Conservation (phyloP, 2,888 invertebrate genomes). For the Eristalinus sepulchralis region DNA sequence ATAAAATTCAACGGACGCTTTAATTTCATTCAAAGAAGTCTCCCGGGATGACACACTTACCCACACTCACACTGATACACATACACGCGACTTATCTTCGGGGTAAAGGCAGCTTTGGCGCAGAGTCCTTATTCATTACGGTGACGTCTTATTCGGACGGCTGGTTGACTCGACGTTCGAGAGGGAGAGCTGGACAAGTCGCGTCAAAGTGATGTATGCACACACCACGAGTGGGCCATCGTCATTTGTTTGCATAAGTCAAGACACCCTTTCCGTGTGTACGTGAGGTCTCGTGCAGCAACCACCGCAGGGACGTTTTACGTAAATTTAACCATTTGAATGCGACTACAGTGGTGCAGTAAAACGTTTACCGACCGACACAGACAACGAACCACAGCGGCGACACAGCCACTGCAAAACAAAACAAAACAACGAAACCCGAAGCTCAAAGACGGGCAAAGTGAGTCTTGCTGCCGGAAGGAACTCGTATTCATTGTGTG, state of each 20-base stretch:
- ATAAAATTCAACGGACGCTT: slow-evolving; percentile 50
- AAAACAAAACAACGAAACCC: not conserved
- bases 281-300: slow-evolving; percentile 13
- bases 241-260: slow-evolving; percentile 67
- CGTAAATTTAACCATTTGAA: slow-evolving; percentile 60
- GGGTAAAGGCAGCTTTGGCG: slow-evolving; percentile 52
- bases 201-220: slow-evolving; percentile 57
- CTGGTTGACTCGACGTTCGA: slow-evolving; percentile 65
- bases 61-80: slow-evolving; percentile 32
- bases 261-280: slow-evolving; percentile 46
- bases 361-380: slow-evolving; percentile 68
- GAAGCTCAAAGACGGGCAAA: slow-evolving; percentile 33
- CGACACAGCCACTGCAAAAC: not conserved
- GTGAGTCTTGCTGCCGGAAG: slow-evolving; percentile 51
- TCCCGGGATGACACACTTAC: slow-evolving; percentile 21
- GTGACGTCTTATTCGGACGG: slow-evolving; percentile 55
- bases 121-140: slow-evolving; percentile 69
- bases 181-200: slow-evolving; percentile 56
- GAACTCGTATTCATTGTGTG: slow-evolving; percentile 65
- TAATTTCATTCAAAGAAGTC: slow-evolving; percentile 13
- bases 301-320: slow-evolving; percentile 43
- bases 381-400: not conserved
- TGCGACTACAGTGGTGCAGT: slow-evolving; percentile 67
- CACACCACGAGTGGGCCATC: slow-evolving; percentile 40
- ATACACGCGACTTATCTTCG: slow-evolving; percentile 63